Percentiles rank a stretch among this genome's conserved stretches.
Conservation (phyloP, 2,888 invertebrate genomes). For the Epiblema foenella region DNA sequence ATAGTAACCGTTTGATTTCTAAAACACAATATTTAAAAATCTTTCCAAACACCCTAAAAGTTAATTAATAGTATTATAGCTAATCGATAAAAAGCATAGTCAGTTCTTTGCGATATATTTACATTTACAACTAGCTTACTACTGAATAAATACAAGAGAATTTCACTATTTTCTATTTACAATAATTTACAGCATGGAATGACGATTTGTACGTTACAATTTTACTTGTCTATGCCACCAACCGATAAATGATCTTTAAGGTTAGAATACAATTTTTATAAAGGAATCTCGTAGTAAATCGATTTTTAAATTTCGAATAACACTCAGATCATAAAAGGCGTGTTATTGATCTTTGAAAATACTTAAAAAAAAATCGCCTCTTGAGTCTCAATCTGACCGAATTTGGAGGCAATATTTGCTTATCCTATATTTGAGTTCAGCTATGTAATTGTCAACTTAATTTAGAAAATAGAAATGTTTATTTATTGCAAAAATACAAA, state of each 20-base stretch:
- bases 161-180: conserved; percentile 71
- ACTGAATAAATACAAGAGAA: conserved; percentile 72
- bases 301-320: background rate
- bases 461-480: background rate
- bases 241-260: background rate
- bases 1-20: too few species aligned
- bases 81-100: conserved; percentile 51
- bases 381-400: background rate
- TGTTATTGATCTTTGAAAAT: background rate
- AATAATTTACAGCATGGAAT: conserved; percentile 75
- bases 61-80: conserved; percentile 44
- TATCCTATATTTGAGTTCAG: conserved; percentile 1
- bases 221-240: conserved; percentile 28
- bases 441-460: background rate
- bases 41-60: conserved; percentile 11
- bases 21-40: conserved; percentile 1
- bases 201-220: conserved; percentile 80
- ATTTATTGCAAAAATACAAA: background rate
- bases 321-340: too few species aligned
- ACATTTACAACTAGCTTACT: conserved; percentile 68
- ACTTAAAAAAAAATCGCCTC: background rate
- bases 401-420: background rate
- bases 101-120: conserved; percentile 70
- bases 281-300: background rate
- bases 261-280: background rate